Evolutionary conservation across 2,888 invertebrate species (phyloP).

Genomic region (Aspidiotus destructor): DNA sequence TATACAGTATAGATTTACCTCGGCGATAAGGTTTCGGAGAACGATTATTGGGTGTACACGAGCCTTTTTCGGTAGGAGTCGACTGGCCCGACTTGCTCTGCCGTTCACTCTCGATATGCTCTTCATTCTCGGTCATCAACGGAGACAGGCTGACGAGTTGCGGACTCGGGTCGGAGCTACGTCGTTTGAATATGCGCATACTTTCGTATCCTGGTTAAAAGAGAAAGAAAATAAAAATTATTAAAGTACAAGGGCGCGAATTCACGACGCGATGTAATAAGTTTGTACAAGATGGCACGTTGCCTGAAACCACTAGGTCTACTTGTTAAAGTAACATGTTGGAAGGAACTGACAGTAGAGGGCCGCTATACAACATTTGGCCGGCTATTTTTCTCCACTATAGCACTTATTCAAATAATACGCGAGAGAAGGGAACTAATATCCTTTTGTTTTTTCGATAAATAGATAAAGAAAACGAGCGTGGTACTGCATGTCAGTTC

Average conservation of each 20-base stretch:
- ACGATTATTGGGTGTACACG: constrained; percentile 38
- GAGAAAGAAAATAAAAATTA: constrained; percentile 6
- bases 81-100: constrained; percentile 40
- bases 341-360: no score
- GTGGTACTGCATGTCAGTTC: no score
- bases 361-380: no score
- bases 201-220: constrained; percentile 5
- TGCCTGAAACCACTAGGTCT: no score
- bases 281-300: no score
- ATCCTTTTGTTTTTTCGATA: no score
- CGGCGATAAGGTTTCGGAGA: constrained; percentile 41
- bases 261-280: background rate
- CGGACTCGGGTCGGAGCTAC: constrained; percentile 49
- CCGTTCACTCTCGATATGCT: constrained; percentile 35
- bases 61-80: constrained; percentile 36
- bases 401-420: no score
- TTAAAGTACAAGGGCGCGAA: background rate
- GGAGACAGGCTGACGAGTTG: constrained; percentile 49
- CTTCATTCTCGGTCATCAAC: constrained; percentile 38
- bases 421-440: no score
- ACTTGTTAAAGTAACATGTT: no score
- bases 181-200: constrained; percentile 50
- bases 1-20: constrained; percentile 37
- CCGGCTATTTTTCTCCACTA: no score
- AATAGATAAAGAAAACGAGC: no score